A percentile compares a stretch with the other conserved stretches of the same genome.
phyloP scores from a whole-genome alignment of 2,113 vertebrate species.

The Chinchilla lanigera region DNA sequence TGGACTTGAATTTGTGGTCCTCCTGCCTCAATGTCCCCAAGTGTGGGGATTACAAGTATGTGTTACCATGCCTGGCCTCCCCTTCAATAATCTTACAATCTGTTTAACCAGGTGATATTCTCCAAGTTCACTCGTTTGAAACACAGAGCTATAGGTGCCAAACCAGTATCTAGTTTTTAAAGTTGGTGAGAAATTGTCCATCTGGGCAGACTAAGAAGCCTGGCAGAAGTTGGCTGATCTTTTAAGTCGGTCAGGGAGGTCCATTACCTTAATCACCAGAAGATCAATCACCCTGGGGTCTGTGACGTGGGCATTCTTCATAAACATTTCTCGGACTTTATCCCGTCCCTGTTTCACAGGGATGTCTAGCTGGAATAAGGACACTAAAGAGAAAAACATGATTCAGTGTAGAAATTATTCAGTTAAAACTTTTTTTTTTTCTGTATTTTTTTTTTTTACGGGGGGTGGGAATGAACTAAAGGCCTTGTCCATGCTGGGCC shows the following conservation, averaged over 20 bases:
- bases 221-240: not conserved
- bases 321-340: slow-evolving; percentile 95
- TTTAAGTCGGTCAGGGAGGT: not conserved
- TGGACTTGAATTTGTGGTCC: not conserved
- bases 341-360: slow-evolving; percentile 90
- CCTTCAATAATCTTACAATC: not conserved
- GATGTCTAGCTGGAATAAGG: slow-evolving; percentile 93
- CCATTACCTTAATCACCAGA: slow-evolving; percentile 96
- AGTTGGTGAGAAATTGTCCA: not conserved
- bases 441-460: no score
- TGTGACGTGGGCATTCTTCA: slow-evolving; percentile 92
- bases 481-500: no score
- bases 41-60: not conserved
- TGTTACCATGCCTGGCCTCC: not conserved
- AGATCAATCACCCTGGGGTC: slow-evolving; percentile 96
- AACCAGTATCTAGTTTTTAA: slow-evolving; percentile 3
- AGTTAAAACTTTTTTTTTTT: not conserved
- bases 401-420: not conserved
- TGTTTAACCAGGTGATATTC: not conserved
- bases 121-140: slow-evolving; percentile 38
- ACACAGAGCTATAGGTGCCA: not conserved
- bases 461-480: no score
- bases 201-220: not conserved
- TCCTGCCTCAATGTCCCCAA: not conserved
- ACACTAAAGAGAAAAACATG: slow-evolving; percentile 85